Conservation (phyloP, 1,140 invertebrate species). For the Eubasilissa regina region DNA sequence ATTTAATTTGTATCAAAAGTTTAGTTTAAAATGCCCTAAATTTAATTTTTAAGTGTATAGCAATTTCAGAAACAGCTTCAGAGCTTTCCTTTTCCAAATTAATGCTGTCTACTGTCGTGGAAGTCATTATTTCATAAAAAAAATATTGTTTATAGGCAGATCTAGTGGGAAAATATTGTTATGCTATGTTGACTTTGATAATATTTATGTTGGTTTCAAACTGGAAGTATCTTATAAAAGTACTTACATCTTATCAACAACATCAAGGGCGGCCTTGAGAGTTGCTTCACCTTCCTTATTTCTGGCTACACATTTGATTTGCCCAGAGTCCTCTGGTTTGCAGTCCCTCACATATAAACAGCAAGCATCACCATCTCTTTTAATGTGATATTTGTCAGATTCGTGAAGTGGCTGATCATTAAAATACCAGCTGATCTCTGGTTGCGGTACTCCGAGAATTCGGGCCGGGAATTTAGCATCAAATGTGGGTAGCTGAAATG, state of each 20-base stretch:
- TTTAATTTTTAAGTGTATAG: too few relatives aligned
- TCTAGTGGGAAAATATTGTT: too few relatives aligned
- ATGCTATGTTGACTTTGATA: too few relatives aligned
- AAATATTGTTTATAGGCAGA: too few relatives aligned
- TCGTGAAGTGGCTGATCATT: conserved; percentile 80
- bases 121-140: too few relatives aligned
- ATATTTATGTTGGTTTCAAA: not conserved
- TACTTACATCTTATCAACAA: conserved; percentile 88
- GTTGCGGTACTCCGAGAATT: conserved; percentile 88
- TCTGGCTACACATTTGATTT: conserved; percentile 83
- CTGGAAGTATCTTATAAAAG: too few relatives aligned
- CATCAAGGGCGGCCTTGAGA: conserved; percentile 81
- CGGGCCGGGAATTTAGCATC: conserved; percentile 88
- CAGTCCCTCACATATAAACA: conserved; percentile 84
- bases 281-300: conserved; percentile 87
- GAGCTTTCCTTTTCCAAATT: too few relatives aligned
- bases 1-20: too few relatives aligned
- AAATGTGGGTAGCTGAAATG: conserved; percentile 76
- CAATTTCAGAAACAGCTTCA: too few relatives aligned
- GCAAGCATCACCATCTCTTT: conserved; percentile 83
- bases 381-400: conserved; percentile 83
- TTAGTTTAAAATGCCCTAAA: too few relatives aligned
- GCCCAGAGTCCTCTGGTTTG: conserved; percentile 78
- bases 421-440: conserved; percentile 90
- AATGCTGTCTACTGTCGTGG: too few relatives aligned